Evolutionary conservation across 1,140 invertebrate species (phyloP).

Genomic region (Vanessa tameamea): DNA sequence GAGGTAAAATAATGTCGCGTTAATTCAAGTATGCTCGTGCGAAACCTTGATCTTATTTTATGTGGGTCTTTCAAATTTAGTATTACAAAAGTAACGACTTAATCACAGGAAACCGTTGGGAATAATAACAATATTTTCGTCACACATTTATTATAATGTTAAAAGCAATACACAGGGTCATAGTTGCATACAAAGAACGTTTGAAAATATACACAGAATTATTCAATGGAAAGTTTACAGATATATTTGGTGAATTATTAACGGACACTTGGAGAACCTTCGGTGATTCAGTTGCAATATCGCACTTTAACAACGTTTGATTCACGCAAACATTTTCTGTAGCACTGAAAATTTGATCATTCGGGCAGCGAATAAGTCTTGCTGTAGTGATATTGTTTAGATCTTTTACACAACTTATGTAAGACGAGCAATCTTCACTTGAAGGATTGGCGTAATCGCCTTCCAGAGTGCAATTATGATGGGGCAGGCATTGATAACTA

Average conservation of each 20-base stretch:
- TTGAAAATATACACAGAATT: neutral
- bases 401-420: conserved; percentile 57
- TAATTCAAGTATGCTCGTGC: neutral
- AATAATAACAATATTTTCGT: neutral
- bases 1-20: neutral
- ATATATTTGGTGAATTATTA: conserved; percentile 21
- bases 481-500: conserved; percentile 52
- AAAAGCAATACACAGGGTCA: conserved; percentile 2
- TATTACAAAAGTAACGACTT: neutral
- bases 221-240: conserved; percentile 38
- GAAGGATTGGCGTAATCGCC: conserved; percentile 48
- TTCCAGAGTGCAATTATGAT: conserved; percentile 50
- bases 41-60: conserved; percentile 28
- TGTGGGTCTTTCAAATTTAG: neutral
- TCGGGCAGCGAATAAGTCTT: conserved; percentile 53
- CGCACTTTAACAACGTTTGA: conserved; percentile 43
- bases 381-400: conserved; percentile 49
- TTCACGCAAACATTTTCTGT: conserved; percentile 49
- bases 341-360: conserved; percentile 46
- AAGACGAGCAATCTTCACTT: conserved; percentile 47
- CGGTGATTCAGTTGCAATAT: conserved; percentile 29
- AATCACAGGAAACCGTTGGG: conserved; percentile 14
- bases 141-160: conserved; percentile 28
- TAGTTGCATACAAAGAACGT: conserved; percentile 11
- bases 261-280: conserved; percentile 34